Conservation (phyloP, 2,113 vertebrate species). For the Nibea coibor region DNA sequence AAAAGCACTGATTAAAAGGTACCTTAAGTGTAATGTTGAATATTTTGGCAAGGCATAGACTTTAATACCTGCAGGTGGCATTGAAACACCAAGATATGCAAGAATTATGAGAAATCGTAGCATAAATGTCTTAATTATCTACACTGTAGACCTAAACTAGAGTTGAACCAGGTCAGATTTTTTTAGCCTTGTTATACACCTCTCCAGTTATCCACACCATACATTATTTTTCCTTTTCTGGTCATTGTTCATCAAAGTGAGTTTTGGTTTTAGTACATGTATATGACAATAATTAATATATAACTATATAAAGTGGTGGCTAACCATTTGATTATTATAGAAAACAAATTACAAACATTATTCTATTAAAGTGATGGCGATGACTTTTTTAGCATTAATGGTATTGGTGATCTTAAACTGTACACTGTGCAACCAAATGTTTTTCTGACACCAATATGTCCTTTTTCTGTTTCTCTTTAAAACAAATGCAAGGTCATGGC, state of each 20-base stretch:
- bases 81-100: neutral
- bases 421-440: neutral
- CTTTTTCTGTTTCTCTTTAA: neutral
- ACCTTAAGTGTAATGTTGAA: neutral
- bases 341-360: neutral
- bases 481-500: neutral
- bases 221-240: too few relatives aligned
- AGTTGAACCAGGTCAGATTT: neutral
- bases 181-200: neutral
- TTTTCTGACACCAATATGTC: neutral
- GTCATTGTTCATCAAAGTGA: too few relatives aligned
- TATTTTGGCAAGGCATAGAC: neutral
- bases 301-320: too few relatives aligned
- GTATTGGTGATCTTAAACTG: neutral
- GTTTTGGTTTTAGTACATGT: too few relatives aligned
- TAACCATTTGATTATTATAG: too few relatives aligned
- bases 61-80: slow-evolving; percentile 18
- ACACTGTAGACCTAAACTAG: neutral
- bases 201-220: too few relatives aligned
- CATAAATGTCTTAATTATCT: neutral
- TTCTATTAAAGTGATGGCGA: neutral
- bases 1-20: slow-evolving; percentile 1
- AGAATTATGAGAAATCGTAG: neutral
- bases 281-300: too few relatives aligned
- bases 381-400: neutral